Percentiles rank a stretch among this genome's conserved stretches.
phyloP scores from a whole-genome alignment of 35 echinoderm and acorn worm genomes.

The Eucidaris tribuloides region DNA sequence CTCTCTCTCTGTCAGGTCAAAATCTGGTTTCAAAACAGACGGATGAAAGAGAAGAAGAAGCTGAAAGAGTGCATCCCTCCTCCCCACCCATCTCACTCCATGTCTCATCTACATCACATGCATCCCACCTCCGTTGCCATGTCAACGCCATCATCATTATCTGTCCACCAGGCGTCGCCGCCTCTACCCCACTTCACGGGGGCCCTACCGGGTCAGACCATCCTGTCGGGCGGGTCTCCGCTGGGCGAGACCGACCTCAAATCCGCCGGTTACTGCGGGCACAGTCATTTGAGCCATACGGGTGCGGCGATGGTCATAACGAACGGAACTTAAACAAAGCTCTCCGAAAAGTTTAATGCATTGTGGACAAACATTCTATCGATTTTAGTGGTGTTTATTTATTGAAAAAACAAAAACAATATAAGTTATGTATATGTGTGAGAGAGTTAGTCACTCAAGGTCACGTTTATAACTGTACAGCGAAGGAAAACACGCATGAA shows the following conservation, averaged over 20 bases:
- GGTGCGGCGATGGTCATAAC: slow-evolving; percentile 21
- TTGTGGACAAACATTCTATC: no score
- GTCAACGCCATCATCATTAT: slow-evolving; percentile 29
- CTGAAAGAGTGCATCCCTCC: slow-evolving; percentile 95
- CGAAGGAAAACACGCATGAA: no score
- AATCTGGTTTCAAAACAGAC: slow-evolving; percentile 99
- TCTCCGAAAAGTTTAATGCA: no score
- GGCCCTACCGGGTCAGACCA: slow-evolving; percentile 45
- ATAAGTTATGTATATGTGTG: no score
- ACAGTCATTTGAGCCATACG: slow-evolving; percentile 41
- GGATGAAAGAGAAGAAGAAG: slow-evolving; percentile 99
- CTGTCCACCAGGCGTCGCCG: slow-evolving; percentile 31
- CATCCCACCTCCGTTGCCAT: slow-evolving; percentile 60
- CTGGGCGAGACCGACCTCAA: slow-evolving; percentile 2
- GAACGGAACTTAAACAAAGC: slow-evolving; percentile 36
- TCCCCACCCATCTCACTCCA: slow-evolving; percentile 49
- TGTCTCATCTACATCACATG: slow-evolving; percentile 64
- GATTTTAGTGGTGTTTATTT: no score
- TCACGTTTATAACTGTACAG: no score
- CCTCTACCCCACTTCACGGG: slow-evolving; percentile 15
- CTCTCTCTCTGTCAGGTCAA: no score
- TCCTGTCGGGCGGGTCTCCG: slow-evolving; percentile 10
- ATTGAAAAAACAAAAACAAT: no score
- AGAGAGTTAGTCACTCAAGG: no score
- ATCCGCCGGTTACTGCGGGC: slow-evolving; percentile 35